A percentile compares a stretch with the other conserved stretches of the same genome.
phyloP scores from a whole-genome alignment of 1,140 invertebrate species.

The Telenomus remus region DNA sequence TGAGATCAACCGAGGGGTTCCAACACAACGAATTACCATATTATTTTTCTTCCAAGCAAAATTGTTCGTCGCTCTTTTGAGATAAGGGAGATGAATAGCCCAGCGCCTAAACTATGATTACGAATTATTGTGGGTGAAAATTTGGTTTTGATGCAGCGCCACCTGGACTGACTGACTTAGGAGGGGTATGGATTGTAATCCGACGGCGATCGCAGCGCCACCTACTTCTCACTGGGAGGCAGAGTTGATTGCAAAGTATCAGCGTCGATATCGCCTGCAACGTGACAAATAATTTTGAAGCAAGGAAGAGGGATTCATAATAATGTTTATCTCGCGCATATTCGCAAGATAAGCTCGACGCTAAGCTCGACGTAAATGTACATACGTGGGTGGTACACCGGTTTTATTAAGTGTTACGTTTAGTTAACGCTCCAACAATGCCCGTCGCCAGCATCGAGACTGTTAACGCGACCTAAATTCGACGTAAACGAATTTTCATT shows the following conservation, averaged over 20 bases:
- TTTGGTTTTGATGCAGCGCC: not conserved
- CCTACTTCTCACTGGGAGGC: no score
- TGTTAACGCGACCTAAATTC: constrained; percentile 59
- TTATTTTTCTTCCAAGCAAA: constrained; percentile 15
- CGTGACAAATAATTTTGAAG: constrained; percentile 20
- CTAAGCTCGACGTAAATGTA: constrained; percentile 52
- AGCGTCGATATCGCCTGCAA: constrained; percentile 12
- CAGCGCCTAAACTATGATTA: constrained; percentile 6
- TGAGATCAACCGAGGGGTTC: constrained; percentile 8
- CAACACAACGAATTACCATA: constrained; percentile 29
- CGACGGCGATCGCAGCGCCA: no score
- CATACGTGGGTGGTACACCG: constrained; percentile 56
- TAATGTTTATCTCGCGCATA: constrained; percentile 52
- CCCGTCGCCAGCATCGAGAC: constrained; percentile 51
- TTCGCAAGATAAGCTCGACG: constrained; percentile 52
- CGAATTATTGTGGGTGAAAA: not conserved
- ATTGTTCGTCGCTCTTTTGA: constrained; percentile 13
- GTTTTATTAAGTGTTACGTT: constrained; percentile 60
- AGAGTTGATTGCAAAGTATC: constrained; percentile 6
- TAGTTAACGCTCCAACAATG: constrained; percentile 57
- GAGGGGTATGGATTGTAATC: constrained; percentile 5
- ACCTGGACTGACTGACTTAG: not conserved
- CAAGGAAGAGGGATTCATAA: constrained; percentile 34
- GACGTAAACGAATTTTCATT: constrained; percentile 25
- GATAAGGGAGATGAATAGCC: not conserved